Evolutionary conservation across 2,113 vertebrate genomes (phyloP).

Genomic region (Enhydra lutris): DNA sequence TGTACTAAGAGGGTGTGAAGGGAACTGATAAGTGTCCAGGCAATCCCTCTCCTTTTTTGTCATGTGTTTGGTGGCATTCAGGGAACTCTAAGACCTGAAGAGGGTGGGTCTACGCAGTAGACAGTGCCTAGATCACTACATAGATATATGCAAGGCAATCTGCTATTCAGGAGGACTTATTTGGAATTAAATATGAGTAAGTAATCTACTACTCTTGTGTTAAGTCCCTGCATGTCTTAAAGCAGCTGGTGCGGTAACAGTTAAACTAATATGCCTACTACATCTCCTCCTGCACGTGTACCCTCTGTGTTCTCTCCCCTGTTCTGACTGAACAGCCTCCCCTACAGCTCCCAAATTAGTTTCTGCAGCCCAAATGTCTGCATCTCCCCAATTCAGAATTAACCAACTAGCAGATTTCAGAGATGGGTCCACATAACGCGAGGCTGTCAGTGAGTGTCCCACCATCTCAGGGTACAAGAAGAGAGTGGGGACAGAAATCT

Average conservation of each 20-base stretch:
- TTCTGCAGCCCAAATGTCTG: neutral
- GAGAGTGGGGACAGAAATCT: neutral
- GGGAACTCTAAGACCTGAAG: neutral
- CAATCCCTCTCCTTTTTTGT: neutral
- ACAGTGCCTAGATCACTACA: neutral
- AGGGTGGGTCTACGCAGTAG: neutral
- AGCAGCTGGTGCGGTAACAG: neutral
- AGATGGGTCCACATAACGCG: neutral
- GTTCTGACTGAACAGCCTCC: neutral
- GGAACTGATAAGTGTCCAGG: rapidly evolving
- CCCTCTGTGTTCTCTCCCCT: neutral
- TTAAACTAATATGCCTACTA: neutral
- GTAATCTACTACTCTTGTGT: neutral
- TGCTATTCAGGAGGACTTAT: neutral
- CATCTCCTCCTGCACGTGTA: neutral
- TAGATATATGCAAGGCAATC: neutral
- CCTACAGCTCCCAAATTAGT: neutral
- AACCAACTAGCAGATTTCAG: neutral
- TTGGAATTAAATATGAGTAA: neutral
- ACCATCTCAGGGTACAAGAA: neutral
- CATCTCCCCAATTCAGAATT: neutral
- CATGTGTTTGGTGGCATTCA: neutral
- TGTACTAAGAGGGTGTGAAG: neutral
- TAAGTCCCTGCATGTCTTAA: neutral
- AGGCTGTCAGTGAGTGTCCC: neutral